Conservation (phyloP, 2,888 invertebrate species). For the Agrochola litura region DNA sequence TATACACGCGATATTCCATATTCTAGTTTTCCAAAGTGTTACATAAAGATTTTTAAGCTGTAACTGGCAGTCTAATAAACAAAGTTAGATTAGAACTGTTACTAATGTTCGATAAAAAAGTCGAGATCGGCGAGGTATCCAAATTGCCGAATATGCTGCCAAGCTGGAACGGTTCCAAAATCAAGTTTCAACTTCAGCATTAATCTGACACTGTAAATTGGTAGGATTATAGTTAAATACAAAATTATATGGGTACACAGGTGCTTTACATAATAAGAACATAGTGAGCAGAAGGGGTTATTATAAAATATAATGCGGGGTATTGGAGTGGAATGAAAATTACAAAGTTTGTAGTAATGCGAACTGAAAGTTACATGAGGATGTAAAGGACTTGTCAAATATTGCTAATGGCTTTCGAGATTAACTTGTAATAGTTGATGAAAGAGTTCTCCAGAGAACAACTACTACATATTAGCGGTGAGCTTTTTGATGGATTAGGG, state of each 20-base stretch:
- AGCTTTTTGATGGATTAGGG: slow-evolving; percentile 26
- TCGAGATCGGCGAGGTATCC: slow-evolving; percentile 71
- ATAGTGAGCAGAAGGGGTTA: slow-evolving; percentile 46
- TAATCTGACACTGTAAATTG: slow-evolving; percentile 78
- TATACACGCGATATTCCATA: slow-evolving; percentile 39
- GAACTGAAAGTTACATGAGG: slow-evolving; percentile 36
- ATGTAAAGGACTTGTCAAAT: slow-evolving; percentile 46
- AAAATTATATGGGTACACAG: slow-evolving; percentile 66
- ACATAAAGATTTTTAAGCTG: slow-evolving; percentile 38
- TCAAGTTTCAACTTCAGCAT: slow-evolving; percentile 74
- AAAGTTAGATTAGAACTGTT: slow-evolving; percentile 68
- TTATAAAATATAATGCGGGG: slow-evolving; percentile 41
- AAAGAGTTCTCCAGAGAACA: slow-evolving; percentile 25
- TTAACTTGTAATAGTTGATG: slow-evolving; percentile 35
- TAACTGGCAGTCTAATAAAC: slow-evolving; percentile 53
- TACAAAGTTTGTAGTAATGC: slow-evolving; percentile 35
- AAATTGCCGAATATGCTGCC: slow-evolving; percentile 79
- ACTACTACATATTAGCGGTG: slow-evolving; percentile 9
- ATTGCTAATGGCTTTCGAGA: slow-evolving; percentile 47
- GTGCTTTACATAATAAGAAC: slow-evolving; percentile 55
- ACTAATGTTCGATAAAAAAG: slow-evolving; percentile 77
- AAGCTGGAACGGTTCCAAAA: slow-evolving; percentile 80
- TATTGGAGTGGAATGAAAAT: slow-evolving; percentile 46
- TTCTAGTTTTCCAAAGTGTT: slow-evolving; percentile 25
- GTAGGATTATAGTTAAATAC: slow-evolving; percentile 78